Evolutionary conservation across 2,113 vertebrate genomes (phyloP), one percentile per base, ranked within the genome.

Genomic region (Stigmatopora nigra): DNA sequence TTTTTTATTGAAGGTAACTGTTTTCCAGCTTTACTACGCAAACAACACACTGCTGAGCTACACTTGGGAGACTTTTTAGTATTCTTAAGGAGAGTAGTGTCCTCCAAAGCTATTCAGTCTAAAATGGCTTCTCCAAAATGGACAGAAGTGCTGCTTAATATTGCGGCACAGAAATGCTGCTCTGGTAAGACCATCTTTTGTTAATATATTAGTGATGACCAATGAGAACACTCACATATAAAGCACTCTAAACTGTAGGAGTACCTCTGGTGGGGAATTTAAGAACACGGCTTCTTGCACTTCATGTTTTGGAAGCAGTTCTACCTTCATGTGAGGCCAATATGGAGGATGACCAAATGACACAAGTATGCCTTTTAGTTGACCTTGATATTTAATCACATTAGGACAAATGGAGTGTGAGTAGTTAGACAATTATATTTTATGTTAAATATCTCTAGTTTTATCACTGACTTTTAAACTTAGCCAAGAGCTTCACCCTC

Each of bases 71-170:
- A 99, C 83, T 99, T 99, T 66, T 87, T 99, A 19, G 97, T 99
- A 77, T 99, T 99, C 77, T 89, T 99, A 17, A 86, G 97, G 57
- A 89, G 97, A 75, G 97, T 99, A 17, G 96, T 99, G 15, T 99
- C 96, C 66, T 99, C 97, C 69, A 96, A 98, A 86, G 95, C 96
- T 72, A 99, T 99, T 78, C 97, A 99, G 71, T 96, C 95, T 72
- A 98, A 95, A 89, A 99, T 99, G 96, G 96, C 97, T 20, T 98
- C 95, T 20, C 95, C 97, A 0, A 99, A 99, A 79, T 99, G 97
- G 97, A 99, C 96, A 0, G 97, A 99, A 67, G 96, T 99, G 31
- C 92, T 99, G 56, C 92, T 99, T 41, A 98, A 98, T 78, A 98
- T 99, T 49, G 97, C 97, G 3, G 95, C 95, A 38, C 97, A 99